Percentiles rank a stretch among this genome's conserved stretches.
These are phyloP conservation scores for Pomacea maculata DNA, from an alignment of 1,140 invertebrate species.

Conservation along the genomic window DNA sequence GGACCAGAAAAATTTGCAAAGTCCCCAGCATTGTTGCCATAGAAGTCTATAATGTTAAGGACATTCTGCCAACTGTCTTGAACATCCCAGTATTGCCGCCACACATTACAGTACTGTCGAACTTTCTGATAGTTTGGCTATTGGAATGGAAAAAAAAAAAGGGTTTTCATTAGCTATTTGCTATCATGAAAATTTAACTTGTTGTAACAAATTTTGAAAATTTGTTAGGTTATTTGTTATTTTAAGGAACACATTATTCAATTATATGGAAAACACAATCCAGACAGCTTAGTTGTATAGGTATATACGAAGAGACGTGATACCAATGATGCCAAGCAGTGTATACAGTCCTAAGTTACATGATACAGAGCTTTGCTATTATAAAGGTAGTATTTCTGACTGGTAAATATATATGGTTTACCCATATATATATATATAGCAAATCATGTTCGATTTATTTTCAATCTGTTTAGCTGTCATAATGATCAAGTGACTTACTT, in stretches of 20 bases:
- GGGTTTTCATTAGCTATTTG: not conserved
- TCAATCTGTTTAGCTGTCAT: too few relatives aligned
- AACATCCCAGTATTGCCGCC: constrained; percentile 96
- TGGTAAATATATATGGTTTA: not conserved
- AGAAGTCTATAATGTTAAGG: constrained; percentile 92
- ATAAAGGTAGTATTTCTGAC: too few relatives aligned
- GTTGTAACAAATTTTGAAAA: not conserved
- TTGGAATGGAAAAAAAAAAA: too few relatives aligned
- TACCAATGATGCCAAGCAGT: too few relatives aligned
- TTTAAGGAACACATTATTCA: too few relatives aligned
- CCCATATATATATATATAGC: not conserved
- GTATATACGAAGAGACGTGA: too few relatives aligned
- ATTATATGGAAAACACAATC: too few relatives aligned
- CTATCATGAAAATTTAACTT: not conserved
- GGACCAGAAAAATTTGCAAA: constrained; percentile 92
- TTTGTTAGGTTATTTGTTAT: not conserved
- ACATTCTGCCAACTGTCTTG: constrained; percentile 92
- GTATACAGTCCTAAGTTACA: too few relatives aligned
- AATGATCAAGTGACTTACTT: not conserved
- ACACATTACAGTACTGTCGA: constrained; percentile 90
- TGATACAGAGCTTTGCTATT: too few relatives aligned
- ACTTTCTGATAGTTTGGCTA: constrained; percentile 64
- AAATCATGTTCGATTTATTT: too few relatives aligned
- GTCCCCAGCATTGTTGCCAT: constrained; percentile 90
- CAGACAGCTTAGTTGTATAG: too few relatives aligned